These are phyloP conservation scores for Sebastes aleutianus DNA, from an alignment of 2,797 vertebrate species.

Conservation along the genomic window DNA sequence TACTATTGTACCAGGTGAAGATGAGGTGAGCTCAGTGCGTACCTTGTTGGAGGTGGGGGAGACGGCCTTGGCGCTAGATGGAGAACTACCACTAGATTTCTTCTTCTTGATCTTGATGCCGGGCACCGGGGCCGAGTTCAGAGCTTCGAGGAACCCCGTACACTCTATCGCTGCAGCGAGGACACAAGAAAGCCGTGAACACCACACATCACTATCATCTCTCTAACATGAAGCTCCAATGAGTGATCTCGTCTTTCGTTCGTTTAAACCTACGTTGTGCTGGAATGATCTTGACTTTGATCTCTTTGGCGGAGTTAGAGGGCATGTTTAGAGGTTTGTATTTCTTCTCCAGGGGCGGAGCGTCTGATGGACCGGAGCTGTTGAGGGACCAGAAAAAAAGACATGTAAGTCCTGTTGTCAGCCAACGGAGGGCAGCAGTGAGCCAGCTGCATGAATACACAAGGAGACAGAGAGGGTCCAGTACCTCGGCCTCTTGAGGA, in stretches of 20 bases:
- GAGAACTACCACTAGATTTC: slow-evolving; percentile 66
- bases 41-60: slow-evolving; percentile 95
- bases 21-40: neutral
- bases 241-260: neutral
- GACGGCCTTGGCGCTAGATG: slow-evolving; percentile 77
- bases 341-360: slow-evolving; percentile 90
- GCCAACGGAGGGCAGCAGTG: slow-evolving; percentile 4
- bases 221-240: neutral
- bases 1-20: too few species aligned
- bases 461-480: neutral
- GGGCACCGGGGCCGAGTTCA: slow-evolving; percentile 94
- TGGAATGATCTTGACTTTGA: slow-evolving; percentile 97
- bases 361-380: slow-evolving; percentile 66
- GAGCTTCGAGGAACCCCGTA: slow-evolving; percentile 92
- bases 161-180: slow-evolving; percentile 89
- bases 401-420: neutral
- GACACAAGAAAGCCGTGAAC: neutral
- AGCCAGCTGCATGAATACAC: neutral
- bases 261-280: slow-evolving; percentile 86
- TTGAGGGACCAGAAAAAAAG: neutral
- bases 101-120: slow-evolving; percentile 99
- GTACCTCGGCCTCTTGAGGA: slow-evolving; percentile 92
- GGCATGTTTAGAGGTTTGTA: slow-evolving; percentile 96
- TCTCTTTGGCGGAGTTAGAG: slow-evolving; percentile 93
- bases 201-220: neutral